phyloP scores from a whole-genome alignment of 2,888 invertebrate species.

The Steinernema hermaphroditum region DNA sequence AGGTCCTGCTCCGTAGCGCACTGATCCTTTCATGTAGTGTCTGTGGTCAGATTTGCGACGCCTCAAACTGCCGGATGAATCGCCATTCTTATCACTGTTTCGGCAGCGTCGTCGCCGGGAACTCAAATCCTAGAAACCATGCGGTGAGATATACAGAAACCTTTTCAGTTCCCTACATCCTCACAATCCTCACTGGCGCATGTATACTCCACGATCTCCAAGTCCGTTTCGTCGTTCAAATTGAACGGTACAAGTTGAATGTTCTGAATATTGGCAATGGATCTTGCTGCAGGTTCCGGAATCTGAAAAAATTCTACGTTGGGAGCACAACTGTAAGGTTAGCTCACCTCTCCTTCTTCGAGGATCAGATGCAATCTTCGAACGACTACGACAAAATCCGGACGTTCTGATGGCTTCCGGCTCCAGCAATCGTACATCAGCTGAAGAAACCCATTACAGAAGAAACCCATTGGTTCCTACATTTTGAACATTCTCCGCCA shows the following conservation, averaged over 20 bases:
- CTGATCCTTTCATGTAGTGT: neutral
- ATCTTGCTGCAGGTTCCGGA: neutral
- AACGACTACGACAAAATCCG: slow-evolving; percentile 30
- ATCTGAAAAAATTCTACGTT: too few species aligned
- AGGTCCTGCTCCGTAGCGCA: neutral
- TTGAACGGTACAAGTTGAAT: neutral
- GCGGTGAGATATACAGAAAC: neutral
- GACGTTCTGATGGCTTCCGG: slow-evolving; percentile 23
- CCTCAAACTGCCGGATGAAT: slow-evolving; percentile 6
- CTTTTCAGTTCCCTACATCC: neutral
- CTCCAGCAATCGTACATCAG: slow-evolving; percentile 31
- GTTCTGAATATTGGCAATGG: slow-evolving; percentile 9
- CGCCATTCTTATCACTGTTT: neutral
- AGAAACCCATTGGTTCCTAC: neutral
- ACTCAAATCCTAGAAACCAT: neutral
- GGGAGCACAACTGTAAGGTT: too few species aligned
- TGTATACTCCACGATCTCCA: slow-evolving; percentile 30
- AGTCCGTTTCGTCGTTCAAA: slow-evolving; percentile 27
- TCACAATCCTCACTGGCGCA: slow-evolving; percentile 11
- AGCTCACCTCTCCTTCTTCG: neutral
- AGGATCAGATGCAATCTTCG: neutral
- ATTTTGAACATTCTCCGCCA: neutral
- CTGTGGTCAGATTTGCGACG: neutral
- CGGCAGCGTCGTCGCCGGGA: neutral
- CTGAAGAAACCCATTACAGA: neutral